phyloP scores from a whole-genome alignment of 2,888 invertebrate genomes.

The Drosophila planitibia region DNA sequence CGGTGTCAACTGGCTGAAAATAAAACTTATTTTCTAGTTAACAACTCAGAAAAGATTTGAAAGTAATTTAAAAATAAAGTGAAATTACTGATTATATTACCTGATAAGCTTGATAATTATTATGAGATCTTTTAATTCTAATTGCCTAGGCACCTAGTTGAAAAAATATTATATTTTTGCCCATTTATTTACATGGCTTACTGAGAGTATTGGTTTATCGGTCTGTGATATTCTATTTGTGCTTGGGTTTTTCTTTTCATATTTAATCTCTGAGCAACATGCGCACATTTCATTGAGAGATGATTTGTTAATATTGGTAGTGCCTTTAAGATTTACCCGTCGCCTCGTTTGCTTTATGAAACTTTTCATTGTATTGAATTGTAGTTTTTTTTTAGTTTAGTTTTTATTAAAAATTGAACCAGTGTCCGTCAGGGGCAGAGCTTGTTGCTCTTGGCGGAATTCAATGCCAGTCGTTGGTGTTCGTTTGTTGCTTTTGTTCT shows the following conservation, averaged over 20 bases:
- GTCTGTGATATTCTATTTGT: neutral
- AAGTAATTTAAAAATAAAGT: neutral
- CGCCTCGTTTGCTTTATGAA: constrained; percentile 61
- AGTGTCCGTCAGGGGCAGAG: constrained; percentile 63
- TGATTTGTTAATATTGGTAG: constrained; percentile 74
- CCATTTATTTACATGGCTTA: neutral
- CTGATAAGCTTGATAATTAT: neutral
- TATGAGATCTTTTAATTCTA: neutral
- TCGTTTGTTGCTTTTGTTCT: constrained; percentile 54
- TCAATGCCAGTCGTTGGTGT: constrained; percentile 75
- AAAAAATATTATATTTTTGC: neutral
- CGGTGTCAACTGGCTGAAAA: too few relatives aligned
- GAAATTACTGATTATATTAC: neutral
- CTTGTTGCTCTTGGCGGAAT: constrained; percentile 79
- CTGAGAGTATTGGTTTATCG: constrained; percentile 5
- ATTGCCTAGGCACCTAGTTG: neutral
- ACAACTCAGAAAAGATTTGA: neutral
- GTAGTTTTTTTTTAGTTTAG: constrained; percentile 49
- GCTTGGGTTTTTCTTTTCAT: constrained; percentile 55
- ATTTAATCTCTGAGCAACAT: constrained; percentile 58
- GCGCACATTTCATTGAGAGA: constrained; percentile 74
- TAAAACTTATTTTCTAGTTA: neutral
- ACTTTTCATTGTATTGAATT: constrained; percentile 45
- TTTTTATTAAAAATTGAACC: constrained; percentile 71
- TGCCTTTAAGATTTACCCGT: constrained; percentile 60